Evolutionary conservation across 2,888 invertebrate species (phyloP).

Genomic region (Aleiodes testaceus): DNA sequence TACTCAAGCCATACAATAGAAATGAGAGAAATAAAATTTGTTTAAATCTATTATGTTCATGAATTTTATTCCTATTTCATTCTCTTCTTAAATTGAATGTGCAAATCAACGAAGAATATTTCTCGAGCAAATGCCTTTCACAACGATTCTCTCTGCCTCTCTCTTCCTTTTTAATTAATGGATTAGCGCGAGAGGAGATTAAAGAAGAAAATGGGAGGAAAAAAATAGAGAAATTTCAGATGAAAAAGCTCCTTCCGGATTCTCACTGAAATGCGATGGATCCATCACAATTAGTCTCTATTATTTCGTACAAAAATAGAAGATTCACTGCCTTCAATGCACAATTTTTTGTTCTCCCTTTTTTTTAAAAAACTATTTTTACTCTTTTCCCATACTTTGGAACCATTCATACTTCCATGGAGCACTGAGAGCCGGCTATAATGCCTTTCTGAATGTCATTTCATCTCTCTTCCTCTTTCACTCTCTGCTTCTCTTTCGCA

Average conservation of each 20-base stretch:
- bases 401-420: not conserved
- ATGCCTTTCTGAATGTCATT: not conserved
- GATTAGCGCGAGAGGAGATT: conserved; percentile 16
- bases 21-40: conserved; percentile 1
- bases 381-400: not conserved
- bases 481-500: conserved; percentile 19
- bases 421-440: conserved; percentile 51
- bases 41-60: conserved; percentile 9
- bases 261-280: conserved; percentile 43
- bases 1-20: conserved; percentile 1
- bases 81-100: conserved; percentile 29
- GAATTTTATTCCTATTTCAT: too few species aligned
- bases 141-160: not conserved
- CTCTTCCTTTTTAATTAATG: conserved; percentile 21
- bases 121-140: conserved; percentile 6
- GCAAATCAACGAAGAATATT: not conserved
- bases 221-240: conserved; percentile 1
- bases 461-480: conserved; percentile 28
- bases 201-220: conserved; percentile 8
- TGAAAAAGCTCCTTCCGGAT: conserved; percentile 19
- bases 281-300: conserved; percentile 60
- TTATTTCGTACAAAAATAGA: conserved; percentile 54
- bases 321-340: conserved; percentile 40
- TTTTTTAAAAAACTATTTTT: not conserved
- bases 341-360: not conserved